phyloP scores from a whole-genome alignment of 1,140 invertebrate species.

The Atta colombica region DNA sequence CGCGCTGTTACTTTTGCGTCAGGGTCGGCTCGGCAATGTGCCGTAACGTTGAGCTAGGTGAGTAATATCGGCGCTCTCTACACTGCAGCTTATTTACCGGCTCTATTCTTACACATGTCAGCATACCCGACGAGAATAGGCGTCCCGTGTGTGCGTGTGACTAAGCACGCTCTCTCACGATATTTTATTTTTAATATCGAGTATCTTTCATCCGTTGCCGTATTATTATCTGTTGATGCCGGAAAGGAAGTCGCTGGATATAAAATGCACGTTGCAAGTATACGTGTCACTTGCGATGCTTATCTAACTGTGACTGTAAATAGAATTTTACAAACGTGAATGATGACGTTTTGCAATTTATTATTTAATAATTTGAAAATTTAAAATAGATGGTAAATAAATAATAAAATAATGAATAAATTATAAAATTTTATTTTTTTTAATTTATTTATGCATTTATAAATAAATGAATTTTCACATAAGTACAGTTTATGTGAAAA shows the following conservation, averaged over 20 bases:
- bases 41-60: constrained; percentile 81
- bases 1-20: constrained; percentile 77
- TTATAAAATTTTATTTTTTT: not conserved
- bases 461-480: not conserved
- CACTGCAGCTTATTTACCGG: constrained; percentile 73
- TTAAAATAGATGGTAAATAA: not conserved
- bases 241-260: not conserved
- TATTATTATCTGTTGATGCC: not conserved
- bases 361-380: not conserved
- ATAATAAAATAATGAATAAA: not conserved
- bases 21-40: constrained; percentile 82
- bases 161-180: constrained; percentile 1
- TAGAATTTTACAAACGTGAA: not conserved
- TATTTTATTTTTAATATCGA: constrained; percentile 36
- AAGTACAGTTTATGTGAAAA: no score
- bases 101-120: constrained; percentile 76
- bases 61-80: constrained; percentile 74
- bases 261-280: not conserved
- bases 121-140: constrained; percentile 63
- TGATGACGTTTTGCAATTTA: not conserved
- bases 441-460: not conserved
- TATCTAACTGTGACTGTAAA: not conserved
- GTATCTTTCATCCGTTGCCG: constrained; percentile 4
- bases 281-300: not conserved
- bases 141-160: not conserved